Base-by-base conservation (phyloP, 2,888 invertebrate species). In the Pomacea canaliculata region DNA sequence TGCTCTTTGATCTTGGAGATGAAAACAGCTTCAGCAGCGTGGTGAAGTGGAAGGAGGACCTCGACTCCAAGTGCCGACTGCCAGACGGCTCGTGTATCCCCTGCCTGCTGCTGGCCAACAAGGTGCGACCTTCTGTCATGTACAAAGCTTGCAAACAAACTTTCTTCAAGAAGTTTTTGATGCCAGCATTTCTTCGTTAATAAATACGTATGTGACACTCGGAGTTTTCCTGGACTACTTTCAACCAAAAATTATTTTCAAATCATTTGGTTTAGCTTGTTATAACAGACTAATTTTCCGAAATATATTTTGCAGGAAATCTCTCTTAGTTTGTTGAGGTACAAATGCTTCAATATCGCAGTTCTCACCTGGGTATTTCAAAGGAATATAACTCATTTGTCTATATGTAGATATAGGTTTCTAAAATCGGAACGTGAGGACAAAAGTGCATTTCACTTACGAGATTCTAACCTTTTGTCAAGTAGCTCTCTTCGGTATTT, bases 81-180 rank as follows among this genome's bases (percentile, higher is more conserved):
- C 62, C 76, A 4, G 76, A 72, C 62, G 71, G 71, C 13, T 68
- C 75, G n/a, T 19, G 7, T 16, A 66, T 79, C 13, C 79, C 79
- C 16, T 79, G 76, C 73, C 56, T 79, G 23, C 69, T 79, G 48
- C 71, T 79, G 19, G 79, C 67, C 18, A 79, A 79, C 70, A 79
- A 79, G 79, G 79, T 79, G 59, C 3, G 27, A 63, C 16, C n/a
- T n/a, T n/a, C 18, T 60, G 37, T 37, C 37, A 5, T 37, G 37
- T 37, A 37, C 4, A 37, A 37, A 0, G 1, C 37, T 37, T 37
- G 37, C 37, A 37, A 5, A 37, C 23, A 37, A 37, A n/a, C n/a
- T 66, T 66, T 66, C n/a, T 66, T 66, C 23, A 19, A n/a, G 60
- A 1, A 60, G 4, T 60, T 60, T 60, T 60, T 7, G 60, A 19